Evolutionary conservation across 2,888 invertebrate species (phyloP), one percentile per base, ranked within the genome.

Genomic region (Drosophila putrida): DNA sequence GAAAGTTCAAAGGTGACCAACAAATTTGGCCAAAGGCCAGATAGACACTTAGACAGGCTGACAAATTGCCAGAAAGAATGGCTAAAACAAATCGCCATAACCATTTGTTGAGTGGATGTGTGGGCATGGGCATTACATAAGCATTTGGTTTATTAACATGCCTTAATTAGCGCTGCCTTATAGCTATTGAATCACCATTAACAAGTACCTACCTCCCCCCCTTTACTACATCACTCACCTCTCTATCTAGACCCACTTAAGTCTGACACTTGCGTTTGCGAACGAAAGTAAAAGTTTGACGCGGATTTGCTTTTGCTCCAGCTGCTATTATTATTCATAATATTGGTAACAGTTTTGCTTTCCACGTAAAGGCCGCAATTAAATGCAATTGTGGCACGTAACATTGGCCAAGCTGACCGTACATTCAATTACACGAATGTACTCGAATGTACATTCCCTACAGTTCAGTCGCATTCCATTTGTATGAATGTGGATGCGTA

Each of bases 261-360:
- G 62, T 51, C 60, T 55, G 71, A 63, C 67, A 63, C 64, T 59
- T 59, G 43, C 36, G 41, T 51, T 49, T 51, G 57, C 49, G 35
- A 57, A 50, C 50, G 69, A 82, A 85, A 88, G 88, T 88, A 85
- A 85, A 85, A 85, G 88, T 88, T 73, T 59, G 44, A 57, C 28
- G 64, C 67, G 47, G 51, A 69, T 64, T 78, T 60, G 64, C 60
- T 73, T 70, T 66, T 68, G 72, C 75, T 75, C 62, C 41, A 66
- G 58, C 59, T 55, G 41, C 25, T 49, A 55, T 62, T 54, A 50
- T 60, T 61, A 47, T 66, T 75, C 54, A 53, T 60, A 44, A 49
- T 68, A 66, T 71, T 75, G 69, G 77, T 71, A 75, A 75, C 68
- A 57, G 66, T 71, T 70, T 64, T 57, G 73, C 81, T 80, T 77